Base-by-base conservation (phyloP, 2,888 invertebrate genomes). In the Macrosiphum euphorbiae region DNA sequence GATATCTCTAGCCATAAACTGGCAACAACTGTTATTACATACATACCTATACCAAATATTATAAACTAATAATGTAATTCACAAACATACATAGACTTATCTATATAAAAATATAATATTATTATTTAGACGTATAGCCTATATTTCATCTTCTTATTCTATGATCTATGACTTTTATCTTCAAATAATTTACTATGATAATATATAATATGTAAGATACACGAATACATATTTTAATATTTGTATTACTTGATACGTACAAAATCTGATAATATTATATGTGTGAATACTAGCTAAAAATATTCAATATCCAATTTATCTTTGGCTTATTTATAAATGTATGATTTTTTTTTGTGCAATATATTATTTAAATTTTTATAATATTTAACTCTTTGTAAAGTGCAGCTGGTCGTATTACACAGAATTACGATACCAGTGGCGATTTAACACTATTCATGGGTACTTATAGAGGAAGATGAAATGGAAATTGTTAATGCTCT, bases 51-150 rank as follows among this genome's bases (percentile, higher is more conserved):
- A 24, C 24, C 61, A 11, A 61, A 61, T 61, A 61, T n/a, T n/a
- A 28, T 61, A 4, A 10, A 4, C 13, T 13, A 13, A n/a, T 67
- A 67, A n/a, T 67, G n/a, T n/a, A 4, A 16, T n/a, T n/a, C 16
- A 55, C 24, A 55, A 24, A 55, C 55, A n/a, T 5, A 16, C n/a
- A 16, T 67, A 67, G 1, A 67, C n/a, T 35, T 67, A 67, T 67
- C 67, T 67, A 16, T n/a, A 67, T n/a, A 67, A 67, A 67, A 67
- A 67, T n/a, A 67, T 67, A n/a, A 67, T 67, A 67, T 67, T 67
- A 16, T n/a, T 67, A 5, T 67, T n/a, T n/a, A 67, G 5, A 67
- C 7, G 16, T n/a, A n/a, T 67, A 67, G n/a, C n/a, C 4, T n/a
- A 52, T 16, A 52, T 26, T 4, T n/a, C n/a, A n/a, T 67, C 10